A percentile compares a stretch with the other conserved stretches of the same genome.
Conservation (phyloP, 2,888 invertebrate species). For the Luperina nickerlii region DNA sequence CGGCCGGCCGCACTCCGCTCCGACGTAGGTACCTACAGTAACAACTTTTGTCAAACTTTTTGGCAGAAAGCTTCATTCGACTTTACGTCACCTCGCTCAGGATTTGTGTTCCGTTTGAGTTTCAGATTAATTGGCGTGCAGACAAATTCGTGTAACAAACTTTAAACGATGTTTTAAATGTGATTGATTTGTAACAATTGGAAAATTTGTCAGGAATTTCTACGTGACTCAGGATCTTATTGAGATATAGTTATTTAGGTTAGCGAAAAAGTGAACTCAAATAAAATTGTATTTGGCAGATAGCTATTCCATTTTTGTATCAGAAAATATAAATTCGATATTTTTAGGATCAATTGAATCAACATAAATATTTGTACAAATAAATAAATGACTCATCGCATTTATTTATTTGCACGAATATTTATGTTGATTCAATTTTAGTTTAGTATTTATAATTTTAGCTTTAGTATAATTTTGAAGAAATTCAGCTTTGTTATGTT, state of each 20-base stretch:
- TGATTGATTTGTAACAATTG: constrained; percentile 47
- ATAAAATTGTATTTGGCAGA: constrained; percentile 10
- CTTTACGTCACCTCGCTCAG: constrained; percentile 65
- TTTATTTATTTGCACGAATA: no score
- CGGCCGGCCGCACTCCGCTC: constrained; percentile 61
- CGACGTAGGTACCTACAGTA: constrained; percentile 68
- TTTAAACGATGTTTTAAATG: constrained; percentile 44
- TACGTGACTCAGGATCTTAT: constrained; percentile 10
- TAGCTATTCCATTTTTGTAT: constrained; percentile 22
- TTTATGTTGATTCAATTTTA: no score
- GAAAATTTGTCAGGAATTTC: constrained; percentile 31
- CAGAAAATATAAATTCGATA: constrained; percentile 31
- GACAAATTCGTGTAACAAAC: constrained; percentile 57
- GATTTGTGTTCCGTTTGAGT: constrained; percentile 60
- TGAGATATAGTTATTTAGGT: neutral
- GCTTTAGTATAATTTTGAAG: constrained; percentile 6
- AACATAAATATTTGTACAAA: constrained; percentile 42
- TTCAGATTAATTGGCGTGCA: constrained; percentile 59
- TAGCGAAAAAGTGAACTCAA: neutral
- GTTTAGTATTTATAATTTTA: no score
- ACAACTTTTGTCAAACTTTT: constrained; percentile 77
- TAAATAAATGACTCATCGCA: no score
- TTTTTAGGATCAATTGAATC: constrained; percentile 44
- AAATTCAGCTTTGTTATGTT: constrained; percentile 14
- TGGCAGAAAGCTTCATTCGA: constrained; percentile 71